phyloP scores from a whole-genome alignment of 2,888 invertebrate genomes.

The Altica lythri region DNA sequence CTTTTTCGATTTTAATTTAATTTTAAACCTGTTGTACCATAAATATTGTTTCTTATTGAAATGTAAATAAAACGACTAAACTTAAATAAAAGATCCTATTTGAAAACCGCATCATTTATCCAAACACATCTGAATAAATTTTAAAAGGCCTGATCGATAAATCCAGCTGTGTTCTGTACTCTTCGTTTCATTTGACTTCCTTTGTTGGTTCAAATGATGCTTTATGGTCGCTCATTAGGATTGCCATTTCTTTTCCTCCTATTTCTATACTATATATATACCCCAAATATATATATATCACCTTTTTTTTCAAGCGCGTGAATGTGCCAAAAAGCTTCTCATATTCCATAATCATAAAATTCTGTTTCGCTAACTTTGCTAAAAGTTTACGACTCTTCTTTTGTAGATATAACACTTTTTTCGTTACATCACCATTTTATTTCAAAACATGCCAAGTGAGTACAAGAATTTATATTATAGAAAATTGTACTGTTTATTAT shows the following conservation, averaged over 20 bases:
- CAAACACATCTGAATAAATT: not conserved
- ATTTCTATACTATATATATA: not conserved
- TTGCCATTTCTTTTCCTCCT: not conserved
- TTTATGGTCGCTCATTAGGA: conserved; percentile 13
- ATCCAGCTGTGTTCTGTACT: not conserved
- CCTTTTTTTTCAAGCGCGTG: conserved; percentile 7
- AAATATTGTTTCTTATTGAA: no score
- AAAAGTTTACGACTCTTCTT: conserved; percentile 10
- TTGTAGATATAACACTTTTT: not conserved
- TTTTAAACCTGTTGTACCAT: no score
- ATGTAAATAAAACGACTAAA: no score
- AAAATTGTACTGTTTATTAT: no score
- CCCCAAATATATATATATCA: no score
- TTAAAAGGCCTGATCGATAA: conserved; percentile 1
- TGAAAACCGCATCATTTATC: conserved; percentile 1
- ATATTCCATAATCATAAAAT: conserved; percentile 24
- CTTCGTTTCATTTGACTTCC: not conserved
- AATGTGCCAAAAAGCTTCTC: not conserved
- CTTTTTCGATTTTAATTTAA: no score
- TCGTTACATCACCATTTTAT: no score
- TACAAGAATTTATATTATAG: no score
- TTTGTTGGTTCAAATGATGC: not conserved
- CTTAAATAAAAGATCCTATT: not conserved
- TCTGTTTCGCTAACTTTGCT: conserved; percentile 14
- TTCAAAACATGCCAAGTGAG: no score